Evolutionary conservation across 2,888 invertebrate species (phyloP), one percentile per base, ranked within the genome.

Genomic region (Operophtera brumata): DNA sequence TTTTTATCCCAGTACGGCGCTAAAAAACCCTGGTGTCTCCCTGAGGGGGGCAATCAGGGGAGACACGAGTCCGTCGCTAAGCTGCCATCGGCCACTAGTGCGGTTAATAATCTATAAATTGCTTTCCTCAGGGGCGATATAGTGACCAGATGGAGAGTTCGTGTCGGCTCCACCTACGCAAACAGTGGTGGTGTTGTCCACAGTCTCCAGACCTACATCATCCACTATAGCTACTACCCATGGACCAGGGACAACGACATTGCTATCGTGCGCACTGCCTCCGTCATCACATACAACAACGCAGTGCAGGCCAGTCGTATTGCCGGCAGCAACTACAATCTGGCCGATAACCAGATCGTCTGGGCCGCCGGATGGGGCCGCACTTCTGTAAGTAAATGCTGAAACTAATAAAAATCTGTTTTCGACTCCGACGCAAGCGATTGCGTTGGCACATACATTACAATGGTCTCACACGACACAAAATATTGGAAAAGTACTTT

Each of bases 321-420:
- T 13, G 73, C 77, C 20, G 71, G 79, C 0, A 26, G 75, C 6
- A 73, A 67, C 35, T 75, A 75, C 53, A 68, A 73, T 40, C 62
- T 81, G 5, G 70, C 60, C 2, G 78, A 75, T 20, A 75, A 82
- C 51, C 70, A 71, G 35, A 61, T 63, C 4, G 80, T 84, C 1
- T 76, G 80, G 70, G 80, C 86, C 11, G 71, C 77, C 34, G 91
- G 90, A 57, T 90, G 86, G 87, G 86, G 88, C n/a, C 49, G 55
- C 0, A 77, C 66, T 37, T 61, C 62, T 14, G 80, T 82, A 59
- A 75, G 75, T 39, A 5, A 70, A 20, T 13, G 26, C 30, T 48
- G 42, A 3, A 3, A 20, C 4, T 20, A 20, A 20, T 4, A 20
- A 20, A 20, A 20, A n/a, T n/a, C n/a, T 20, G 20, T 20, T 4